phyloP scores from a whole-genome alignment of 2,888 invertebrate species.

The Parapristionchus giblindavisi region DNA sequence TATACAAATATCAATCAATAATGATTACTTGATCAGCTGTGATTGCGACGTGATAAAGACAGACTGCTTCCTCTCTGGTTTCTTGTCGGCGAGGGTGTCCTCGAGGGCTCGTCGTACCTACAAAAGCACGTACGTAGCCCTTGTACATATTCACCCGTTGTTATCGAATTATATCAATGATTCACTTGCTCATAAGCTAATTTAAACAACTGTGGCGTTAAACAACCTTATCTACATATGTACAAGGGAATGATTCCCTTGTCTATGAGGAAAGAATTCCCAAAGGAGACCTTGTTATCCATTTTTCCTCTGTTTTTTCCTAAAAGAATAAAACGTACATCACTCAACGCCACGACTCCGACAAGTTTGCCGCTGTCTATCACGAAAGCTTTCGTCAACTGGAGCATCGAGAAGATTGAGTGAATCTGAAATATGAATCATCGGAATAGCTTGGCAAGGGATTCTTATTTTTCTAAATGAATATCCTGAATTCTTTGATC shows the following conservation, averaged over 20 bases:
- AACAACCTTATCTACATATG: too few relatives aligned
- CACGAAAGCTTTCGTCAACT: slow-evolving; percentile 65
- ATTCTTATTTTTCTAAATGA: background rate
- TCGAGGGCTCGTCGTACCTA: slow-evolving; percentile 54
- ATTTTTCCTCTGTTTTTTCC: background rate
- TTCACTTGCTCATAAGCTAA: too few relatives aligned
- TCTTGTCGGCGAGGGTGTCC: slow-evolving; percentile 9
- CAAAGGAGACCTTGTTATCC: too few relatives aligned
- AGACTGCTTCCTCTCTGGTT: background rate
- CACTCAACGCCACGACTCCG: slow-evolving; percentile 66
- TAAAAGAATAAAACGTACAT: slow-evolving; percentile 47
- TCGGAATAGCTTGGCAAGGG: background rate
- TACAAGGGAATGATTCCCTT: too few relatives aligned
- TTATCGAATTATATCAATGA: too few relatives aligned
- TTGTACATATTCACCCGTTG: background rate
- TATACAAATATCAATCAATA: too few relatives aligned
- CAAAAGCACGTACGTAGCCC: background rate
- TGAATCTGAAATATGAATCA: slow-evolving; percentile 51
- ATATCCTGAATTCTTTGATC: background rate
- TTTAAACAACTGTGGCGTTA: too few relatives aligned
- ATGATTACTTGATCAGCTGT: too few relatives aligned
- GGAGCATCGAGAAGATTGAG: slow-evolving; percentile 67
- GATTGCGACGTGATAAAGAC: background rate
- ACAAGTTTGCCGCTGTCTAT: slow-evolving; percentile 67
- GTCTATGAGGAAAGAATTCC: too few relatives aligned